Base-by-base conservation (phyloP, 2,113 vertebrate genomes). In the Cinclus cinclus region DNA sequence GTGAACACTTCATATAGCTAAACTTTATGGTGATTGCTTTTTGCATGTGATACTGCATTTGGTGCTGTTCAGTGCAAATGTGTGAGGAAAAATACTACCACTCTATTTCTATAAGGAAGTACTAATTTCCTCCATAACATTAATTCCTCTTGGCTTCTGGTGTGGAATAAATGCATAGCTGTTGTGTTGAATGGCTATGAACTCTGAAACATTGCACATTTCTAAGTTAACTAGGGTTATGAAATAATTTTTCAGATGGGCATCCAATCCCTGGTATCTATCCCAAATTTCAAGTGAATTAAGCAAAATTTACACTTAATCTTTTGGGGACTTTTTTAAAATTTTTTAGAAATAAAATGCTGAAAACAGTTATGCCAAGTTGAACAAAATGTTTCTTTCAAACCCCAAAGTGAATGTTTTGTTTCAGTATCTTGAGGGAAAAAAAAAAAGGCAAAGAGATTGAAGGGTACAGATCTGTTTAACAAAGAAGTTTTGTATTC, bases 321-420 rank as follows among this genome's bases (percentile, higher is more conserved):
- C 20, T 69, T 85, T 52, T n/a, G 13, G 1, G 24, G 1, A 37
- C 1, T 4, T n/a, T n/a, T n/a, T n/a, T n/a, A n/a, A n/a, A n/a
- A 4, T 42, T 39, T 76, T 53, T 41, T 46, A 53, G 35, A 49
- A 67, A 46, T 15, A 49, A 90, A 83, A 74, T 74, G 30, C 33
- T 92, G 39, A 42, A 84, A 91, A 81, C 5, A 4, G 10, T 89
- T 58, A 23, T 2, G 5, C 63, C 15, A n/a, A 44, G 5, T 59
- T 83, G 50, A 92, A 74, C 37, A 74, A 89, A 55, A 44, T 77
- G 31, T 77, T 92, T 70, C n/a, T 87, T 21, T 81, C 42, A 62
- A 83, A 13, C 23, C 20, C 17, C 17, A 55, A 70, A 59, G 11
- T 2, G 42, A 85, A 84, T 63, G 67, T 77, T 92, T 91, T 67